Evolutionary conservation across 1,140 invertebrate genomes (phyloP).

Genomic region (Hydropsyche tenuis): DNA sequence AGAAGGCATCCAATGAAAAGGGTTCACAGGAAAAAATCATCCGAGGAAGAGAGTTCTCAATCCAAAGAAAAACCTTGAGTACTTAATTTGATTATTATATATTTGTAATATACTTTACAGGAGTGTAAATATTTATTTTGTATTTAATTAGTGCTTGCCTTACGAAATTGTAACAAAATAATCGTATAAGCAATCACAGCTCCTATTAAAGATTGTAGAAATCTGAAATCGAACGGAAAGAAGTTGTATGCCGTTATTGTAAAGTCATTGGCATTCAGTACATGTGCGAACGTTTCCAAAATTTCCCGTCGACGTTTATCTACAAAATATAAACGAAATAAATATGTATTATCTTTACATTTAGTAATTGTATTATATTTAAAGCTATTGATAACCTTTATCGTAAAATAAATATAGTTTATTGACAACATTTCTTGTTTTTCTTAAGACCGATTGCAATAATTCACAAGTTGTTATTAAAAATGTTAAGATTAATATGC

Average conservation of each 20-base stretch:
- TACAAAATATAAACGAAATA: conserved; percentile 16
- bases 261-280: conserved; percentile 39
- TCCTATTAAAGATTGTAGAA: conserved; percentile 39
- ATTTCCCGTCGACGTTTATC: conserved; percentile 35
- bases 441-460: conserved; percentile 21
- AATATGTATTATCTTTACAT: not conserved
- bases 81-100: not conserved
- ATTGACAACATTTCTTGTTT: conserved; percentile 37
- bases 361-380: not conserved
- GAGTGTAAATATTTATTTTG: too few species aligned
- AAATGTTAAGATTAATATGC: not conserved
- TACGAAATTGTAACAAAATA: conserved; percentile 39
- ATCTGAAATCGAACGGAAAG: conserved; percentile 45
- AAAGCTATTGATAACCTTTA: conserved; percentile 27
- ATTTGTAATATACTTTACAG: too few species aligned
- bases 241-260: conserved; percentile 46
- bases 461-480: not conserved
- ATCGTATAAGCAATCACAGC: conserved; percentile 43
- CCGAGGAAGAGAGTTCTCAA: not conserved
- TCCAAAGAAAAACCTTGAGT: not conserved
- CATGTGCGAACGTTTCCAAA: conserved; percentile 35
- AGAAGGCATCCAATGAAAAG: conserved; percentile 33
- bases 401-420: conserved; percentile 38
- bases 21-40: conserved; percentile 20
- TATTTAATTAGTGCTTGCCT: too few species aligned